Evolutionary conservation across 2,113 vertebrate genomes (phyloP), one percentile per base, ranked within the genome.

Genomic region (Stomatorhinus ivindoensis): DNA sequence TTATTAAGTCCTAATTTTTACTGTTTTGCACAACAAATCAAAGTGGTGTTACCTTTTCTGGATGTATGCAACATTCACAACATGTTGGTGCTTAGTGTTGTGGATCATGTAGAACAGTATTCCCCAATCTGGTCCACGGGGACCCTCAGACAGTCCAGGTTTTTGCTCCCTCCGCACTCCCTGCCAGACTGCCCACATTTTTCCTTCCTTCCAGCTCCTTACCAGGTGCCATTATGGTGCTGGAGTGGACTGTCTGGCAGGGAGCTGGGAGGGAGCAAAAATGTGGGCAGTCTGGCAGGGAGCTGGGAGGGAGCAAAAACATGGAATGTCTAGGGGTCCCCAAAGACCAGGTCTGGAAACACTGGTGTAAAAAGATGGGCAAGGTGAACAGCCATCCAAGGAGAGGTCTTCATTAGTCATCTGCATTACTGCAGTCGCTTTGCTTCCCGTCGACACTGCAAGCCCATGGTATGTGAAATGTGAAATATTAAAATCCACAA

Each of bases 401-500:
- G 61, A 85, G 73, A 46, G 10, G 86, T 35, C 21, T 92, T 93
- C 89, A 93, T 92, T 93, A 94, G 95, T 95, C 94, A 94, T 91
- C 91, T 89, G 93, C 94, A 93, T 94, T 94, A 93, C 93, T 87
- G 89, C 93, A 94, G 93, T 93, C 91, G 93, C 94, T 94, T 93
- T 90, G 92, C 92, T 93, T 93, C 92, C 91, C 91, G 93, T 93
- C 92, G 92, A 94, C 93, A 95, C 90, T 61, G 90, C 89, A 90
- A 93, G 90, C 92, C 94, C 93, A 91, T 93, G 92, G 92, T 93
- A 92, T 85, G 87, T 88, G 91, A 94, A 94, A 93, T 94, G 94
- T 95, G 92, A 95, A 96, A 95, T 95, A 95, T 95, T 95, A 94
- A 95, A 95, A 95, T 95, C 92, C 94, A 92, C 93, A 94, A 94